These are phyloP conservation scores for Pteronura brasiliensis DNA, from an alignment of 2,113 vertebrate species.

Conservation along the genomic window DNA sequence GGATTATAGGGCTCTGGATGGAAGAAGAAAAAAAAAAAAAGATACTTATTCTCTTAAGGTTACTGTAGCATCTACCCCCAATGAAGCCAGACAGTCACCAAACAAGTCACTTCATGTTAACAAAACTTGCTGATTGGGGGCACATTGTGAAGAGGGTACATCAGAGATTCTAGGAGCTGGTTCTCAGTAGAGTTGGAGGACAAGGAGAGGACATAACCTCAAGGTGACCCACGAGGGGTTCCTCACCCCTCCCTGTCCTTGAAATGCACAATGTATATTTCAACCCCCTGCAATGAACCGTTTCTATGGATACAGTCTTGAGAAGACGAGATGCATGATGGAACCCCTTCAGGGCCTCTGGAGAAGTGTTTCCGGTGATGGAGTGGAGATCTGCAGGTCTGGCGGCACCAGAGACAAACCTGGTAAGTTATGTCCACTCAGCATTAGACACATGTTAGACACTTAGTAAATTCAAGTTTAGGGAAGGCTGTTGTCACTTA, in stretches of 20 bases:
- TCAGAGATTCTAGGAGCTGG: background rate
- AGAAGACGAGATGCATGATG: accelerated
- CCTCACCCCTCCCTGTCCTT: background rate
- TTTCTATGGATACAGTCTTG: background rate
- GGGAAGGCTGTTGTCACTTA: background rate
- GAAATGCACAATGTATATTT: background rate
- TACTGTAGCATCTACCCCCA: too few species aligned
- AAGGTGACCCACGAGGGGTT: background rate
- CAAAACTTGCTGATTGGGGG: background rate
- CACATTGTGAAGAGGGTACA: background rate
- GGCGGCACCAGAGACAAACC: background rate
- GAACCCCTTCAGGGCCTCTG: background rate
- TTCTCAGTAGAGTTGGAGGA: background rate
- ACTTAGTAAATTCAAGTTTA: background rate
- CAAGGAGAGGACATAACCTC: accelerated
- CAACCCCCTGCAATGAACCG: background rate
- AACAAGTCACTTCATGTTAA: too few species aligned
- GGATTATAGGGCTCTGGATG: background rate
- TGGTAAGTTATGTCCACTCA: too few species aligned
- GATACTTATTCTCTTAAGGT: background rate
- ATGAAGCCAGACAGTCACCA: too few species aligned
- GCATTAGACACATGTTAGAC: background rate
- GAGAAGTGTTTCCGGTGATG: background rate
- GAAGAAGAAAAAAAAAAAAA: too few species aligned
- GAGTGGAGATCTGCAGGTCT: accelerated